These are phyloP conservation scores for Carpatolechia fugitivella DNA, from an alignment of 2,888 invertebrate species.

Conservation along the genomic window DNA sequence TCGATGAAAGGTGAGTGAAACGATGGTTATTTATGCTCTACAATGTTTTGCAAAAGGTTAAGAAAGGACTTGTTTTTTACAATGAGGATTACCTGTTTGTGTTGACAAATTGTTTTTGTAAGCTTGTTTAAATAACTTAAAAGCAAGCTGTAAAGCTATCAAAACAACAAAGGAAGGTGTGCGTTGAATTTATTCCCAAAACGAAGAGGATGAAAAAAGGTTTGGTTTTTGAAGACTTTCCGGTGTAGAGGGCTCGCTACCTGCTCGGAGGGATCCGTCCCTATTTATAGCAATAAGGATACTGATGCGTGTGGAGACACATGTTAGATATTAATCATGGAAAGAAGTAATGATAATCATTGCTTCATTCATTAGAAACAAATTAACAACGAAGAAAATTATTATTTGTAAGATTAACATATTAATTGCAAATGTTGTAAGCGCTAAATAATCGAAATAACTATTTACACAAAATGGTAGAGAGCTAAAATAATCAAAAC, in stretches of 20 bases:
- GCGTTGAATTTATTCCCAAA: conserved; percentile 21
- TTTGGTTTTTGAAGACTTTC: conserved; percentile 55
- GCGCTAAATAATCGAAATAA: no score
- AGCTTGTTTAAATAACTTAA: neutral
- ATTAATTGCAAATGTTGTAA: no score
- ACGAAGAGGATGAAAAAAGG: conserved; percentile 39
- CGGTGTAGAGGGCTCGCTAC: conserved; percentile 62
- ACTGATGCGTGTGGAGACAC: neutral
- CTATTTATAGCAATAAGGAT: conserved; percentile 8
- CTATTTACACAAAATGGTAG: neutral
- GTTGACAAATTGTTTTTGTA: conserved; percentile 2
- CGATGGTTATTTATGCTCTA: neutral
- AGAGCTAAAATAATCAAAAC: neutral
- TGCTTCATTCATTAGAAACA: neutral
- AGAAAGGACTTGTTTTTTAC: neutral
- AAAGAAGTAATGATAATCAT: neutral
- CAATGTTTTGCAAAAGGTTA: neutral
- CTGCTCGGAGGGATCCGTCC: conserved; percentile 45
- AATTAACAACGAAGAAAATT: neutral
- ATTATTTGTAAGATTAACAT: neutral
- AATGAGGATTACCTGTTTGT: neutral
- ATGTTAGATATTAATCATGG: neutral
- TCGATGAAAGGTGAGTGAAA: neutral
- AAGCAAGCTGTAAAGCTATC: conserved; percentile 6
- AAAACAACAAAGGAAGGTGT: conserved; percentile 22